Percentiles rank a stretch among this genome's conserved stretches.
phyloP scores from a whole-genome alignment of 2,113 vertebrate genomes.

The Perca fluviatilis region DNA sequence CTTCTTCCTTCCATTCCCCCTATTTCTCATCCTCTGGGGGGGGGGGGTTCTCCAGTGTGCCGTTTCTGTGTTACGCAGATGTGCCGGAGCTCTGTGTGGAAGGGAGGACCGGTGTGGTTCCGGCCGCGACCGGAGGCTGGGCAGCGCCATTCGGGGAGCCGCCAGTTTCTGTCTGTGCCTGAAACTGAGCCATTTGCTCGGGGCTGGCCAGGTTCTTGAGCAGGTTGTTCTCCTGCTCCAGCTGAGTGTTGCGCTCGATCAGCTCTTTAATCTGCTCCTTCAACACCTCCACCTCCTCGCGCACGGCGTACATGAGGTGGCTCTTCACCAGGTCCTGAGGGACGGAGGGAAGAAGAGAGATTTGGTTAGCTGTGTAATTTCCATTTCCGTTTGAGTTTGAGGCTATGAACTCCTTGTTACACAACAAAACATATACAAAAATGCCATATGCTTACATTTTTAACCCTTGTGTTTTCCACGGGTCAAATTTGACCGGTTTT shows the following conservation, averaged over 20 bases:
- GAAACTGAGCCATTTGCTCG: conserved; percentile 97
- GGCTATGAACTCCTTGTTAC: not conserved
- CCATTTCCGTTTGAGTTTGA: not conserved
- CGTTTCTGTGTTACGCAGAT: conserved; percentile 57
- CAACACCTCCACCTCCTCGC: conserved; percentile 91
- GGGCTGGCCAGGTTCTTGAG: conserved; percentile 97
- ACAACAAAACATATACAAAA: not conserved
- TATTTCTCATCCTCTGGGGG: not conserved
- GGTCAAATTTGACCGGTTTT: too few relatives aligned
- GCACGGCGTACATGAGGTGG: conserved; percentile 97
- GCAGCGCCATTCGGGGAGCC: conserved; percentile 87
- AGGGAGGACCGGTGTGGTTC: conserved; percentile 48
- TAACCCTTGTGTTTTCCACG: too few relatives aligned
- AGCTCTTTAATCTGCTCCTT: conserved; percentile 98
- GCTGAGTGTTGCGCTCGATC: conserved; percentile 95
- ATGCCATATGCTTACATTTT: too few relatives aligned
- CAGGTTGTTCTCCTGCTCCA: conserved; percentile 98
- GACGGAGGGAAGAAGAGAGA: conserved; percentile 71
- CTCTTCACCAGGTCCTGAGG: conserved; percentile 89
- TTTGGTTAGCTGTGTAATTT: not conserved
- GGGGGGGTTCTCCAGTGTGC: not conserved
- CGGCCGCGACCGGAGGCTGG: conserved; percentile 80
- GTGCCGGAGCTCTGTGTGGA: conserved; percentile 63
- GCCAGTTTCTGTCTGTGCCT: conserved; percentile 92
- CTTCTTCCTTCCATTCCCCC: conserved; percentile 28